Evolutionary conservation across 2,113 vertebrate genomes (phyloP), one percentile per base, ranked within the genome.

Genomic region (Hippopotamus amphibius): DNA sequence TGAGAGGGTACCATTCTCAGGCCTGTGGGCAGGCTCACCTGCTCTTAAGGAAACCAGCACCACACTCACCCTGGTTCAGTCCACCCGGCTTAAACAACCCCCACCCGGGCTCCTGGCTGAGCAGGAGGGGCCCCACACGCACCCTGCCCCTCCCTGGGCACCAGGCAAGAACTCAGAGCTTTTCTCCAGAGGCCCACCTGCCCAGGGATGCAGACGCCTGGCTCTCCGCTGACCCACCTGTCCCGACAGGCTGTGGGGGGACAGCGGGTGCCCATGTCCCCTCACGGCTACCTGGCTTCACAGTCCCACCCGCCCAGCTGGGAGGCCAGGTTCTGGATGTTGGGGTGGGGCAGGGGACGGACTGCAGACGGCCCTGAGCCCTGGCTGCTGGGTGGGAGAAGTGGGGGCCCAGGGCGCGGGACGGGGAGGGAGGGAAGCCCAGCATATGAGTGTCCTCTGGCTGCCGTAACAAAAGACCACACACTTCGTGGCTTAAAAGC

Each of bases 381-480:
- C n/a, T 0, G 14, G 22, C 55, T 50, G 33, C 43, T 3, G 24
- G 41, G 48, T 7, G 46, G n/a, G 53, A 16, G 55, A 15, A 26
- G 33, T 0, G 26, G 26, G 2, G 80, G 22, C 17, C 22, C 66
- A 4, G 10, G 43, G 66, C 65, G 0, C 26, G 0, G 1, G 7
- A 15, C 0, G 1, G 59, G 13, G 9, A 4, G 13, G 33, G 53
- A 3, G 28, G 43, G 61, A 17, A 3, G 21, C 79, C 59, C 59
- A 5, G 9, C 0, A 28, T 2, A 2, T 7, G 19, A 8, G 37
- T 3, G 6, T 57, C 84, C 33, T 5, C 11, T 0, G 1, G n/a
- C 55, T 15, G 16, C 41, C 0, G 22, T 0, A 11, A 53, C 13
- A 2, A 1, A 14, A 3, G 19, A 22, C 24, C 48, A 8, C 55